Base-by-base conservation (phyloP, 2,113 vertebrate species). In the Carollia perspicillata region DNA sequence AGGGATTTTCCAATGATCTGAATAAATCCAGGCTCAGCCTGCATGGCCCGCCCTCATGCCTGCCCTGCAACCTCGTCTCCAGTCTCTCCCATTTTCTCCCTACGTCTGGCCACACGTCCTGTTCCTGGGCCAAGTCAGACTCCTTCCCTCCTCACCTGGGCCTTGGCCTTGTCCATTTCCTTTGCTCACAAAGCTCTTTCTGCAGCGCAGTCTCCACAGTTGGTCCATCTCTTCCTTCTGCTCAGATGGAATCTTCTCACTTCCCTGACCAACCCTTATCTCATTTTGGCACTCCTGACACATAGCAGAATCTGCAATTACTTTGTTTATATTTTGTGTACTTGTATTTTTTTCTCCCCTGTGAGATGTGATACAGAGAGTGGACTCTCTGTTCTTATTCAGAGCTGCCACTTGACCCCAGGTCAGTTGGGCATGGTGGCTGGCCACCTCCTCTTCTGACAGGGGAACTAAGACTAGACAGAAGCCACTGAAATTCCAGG, bases 121-220 rank as follows among this genome's bases (percentile, higher is more conserved):
- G 4, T 30, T 47, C 44, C 81, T 9, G 0, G 5, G 5, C 22
- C 12, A 2, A 8, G 18, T 0, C 28, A 3, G 10, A 30, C 51
- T 30, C 17, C 58, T 26, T 23, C 40, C 35, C n/a, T 18, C 71
- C 37, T 33, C 37, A 11, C 47, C 30, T 1, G 22, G 30, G 44
- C 42, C 40, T 71, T n/a, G 10, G 33, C 49, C 3, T 1, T 1
- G 16, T 44, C 28, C n/a, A 5, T 26, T 0, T 35, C 47, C 79
- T 90, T 30, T 58, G 16, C 42, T 66, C 35, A 10, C 18, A 42
- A 26, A 40, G 47, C 83, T 37, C 42, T 44, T 37, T 75, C 40
- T 55, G 30, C 6, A 17, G 47, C 35, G 11, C 28, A 0, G 22
- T n/a, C 63, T 53, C 81, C 2, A 0, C 35, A 30, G 23, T 4